Evolutionary conservation across 2,888 invertebrate species (phyloP), one percentile per base, ranked within the genome.

Genomic region (Drosophila aldrichi): DNA sequence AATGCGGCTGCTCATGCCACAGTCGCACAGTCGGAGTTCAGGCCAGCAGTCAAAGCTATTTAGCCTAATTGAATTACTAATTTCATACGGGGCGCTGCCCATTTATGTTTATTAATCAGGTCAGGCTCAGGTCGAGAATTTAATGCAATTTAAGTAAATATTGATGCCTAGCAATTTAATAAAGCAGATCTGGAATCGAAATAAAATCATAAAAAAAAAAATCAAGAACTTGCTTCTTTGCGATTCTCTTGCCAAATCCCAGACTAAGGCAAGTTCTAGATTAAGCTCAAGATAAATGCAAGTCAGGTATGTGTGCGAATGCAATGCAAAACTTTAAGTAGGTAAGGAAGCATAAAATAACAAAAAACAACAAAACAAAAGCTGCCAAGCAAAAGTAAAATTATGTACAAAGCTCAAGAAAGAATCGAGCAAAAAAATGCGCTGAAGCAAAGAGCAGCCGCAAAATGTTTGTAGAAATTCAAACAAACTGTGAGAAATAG

Each of bases 51-150:
- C 74, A 52, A 62, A 57, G 74, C 84, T 81, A 67, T 81, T 88
- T 88, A 71, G 55, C 68, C 63, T 77, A 88, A 84, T 84, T 88
- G 89, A 84, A 79, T 86, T 79, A 87, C 85, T 83, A 86, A 86
- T 86, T 79, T 73, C 67, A 55, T 49, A 68, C 67, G 20, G 52
- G 40, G 44, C 14, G 54, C 65, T 70, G 55, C 65, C 66, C 78
- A 80, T 86, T 86, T 86, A 80, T 86, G 81, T 59, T 80, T 86
- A 88, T 81, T 82, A 80, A 88, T 52, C 20, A 22, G 20, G 12
- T 25, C 5, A 1, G 16, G 48, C 56, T 22, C 18, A 32, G 48
- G 25, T 16, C 25, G 12, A 48, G 41, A 22, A 40, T 14, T 43
- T 48, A 46, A 34, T 40, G 20, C 41, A 46, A 34, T 36, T 38